Evolutionary conservation across 2,113 vertebrate species (phyloP), one percentile per base, ranked within the genome.

Genomic region (Epinephelus lanceolatus): DNA sequence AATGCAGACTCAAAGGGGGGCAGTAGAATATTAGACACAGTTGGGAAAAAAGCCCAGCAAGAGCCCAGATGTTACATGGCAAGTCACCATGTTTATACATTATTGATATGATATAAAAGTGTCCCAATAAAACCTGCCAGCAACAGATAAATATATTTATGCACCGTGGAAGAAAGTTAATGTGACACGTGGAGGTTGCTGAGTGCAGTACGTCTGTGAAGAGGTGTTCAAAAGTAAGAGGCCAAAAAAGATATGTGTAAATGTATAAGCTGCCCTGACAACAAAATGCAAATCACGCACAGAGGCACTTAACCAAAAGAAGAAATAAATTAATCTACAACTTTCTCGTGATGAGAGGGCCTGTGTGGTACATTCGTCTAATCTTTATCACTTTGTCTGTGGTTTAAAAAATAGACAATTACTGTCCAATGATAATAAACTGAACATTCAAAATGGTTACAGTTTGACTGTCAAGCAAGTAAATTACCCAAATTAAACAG

Each of bases 91-190:
- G 60, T 86, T 83, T 88, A 93, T 94, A 80, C 91, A 94, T 94
- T 94, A 95, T 94, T 93, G 85, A 94, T 89, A 73, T 63, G 76
- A 86, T 91, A 93, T 94, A 91, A 93, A 93, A 89, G 83, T 83
- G 66, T 83, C 89, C 87, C 83, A 89, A 91, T 94, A 91, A 89
- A 93, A 89, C 72, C 87, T 83, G 76, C 78, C 85, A 77, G 86
- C 59, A 78, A 78, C 63, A 89, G 71, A 94, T 93, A 89, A 86
- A 89, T 91, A 90, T 91, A 91, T 91, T 88, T 92, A 92, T 94
- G 90, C 78, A 81, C 88, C 81, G 83, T 59, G 80, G 65, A 70
- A 80, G 84, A 85, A 81, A 88, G 76, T 88, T 69, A 83, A 78
- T 80, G 66, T 80, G 76, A 85, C 84, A 78, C 83, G 59, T 83